A percentile compares a stretch with the other conserved stretches of the same genome.
Evolutionary conservation across 2,113 vertebrate genomes (phyloP).

Genomic region (Oncorhynchus nerka): DNA sequence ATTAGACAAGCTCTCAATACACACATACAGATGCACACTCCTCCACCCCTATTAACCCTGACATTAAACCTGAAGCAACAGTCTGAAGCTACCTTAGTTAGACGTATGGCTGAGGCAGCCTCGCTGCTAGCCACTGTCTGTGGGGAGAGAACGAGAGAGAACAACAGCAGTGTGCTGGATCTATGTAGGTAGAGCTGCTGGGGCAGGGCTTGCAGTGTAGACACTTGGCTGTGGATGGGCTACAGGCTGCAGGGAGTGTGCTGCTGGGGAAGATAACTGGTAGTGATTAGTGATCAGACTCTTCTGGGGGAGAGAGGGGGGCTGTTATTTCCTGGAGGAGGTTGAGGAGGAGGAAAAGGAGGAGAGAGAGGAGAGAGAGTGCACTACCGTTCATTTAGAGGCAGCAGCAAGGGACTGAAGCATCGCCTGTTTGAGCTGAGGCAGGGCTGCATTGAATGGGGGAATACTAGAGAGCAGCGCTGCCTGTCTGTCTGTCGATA

Average conservation of each 20-base stretch:
- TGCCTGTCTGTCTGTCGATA: neutral
- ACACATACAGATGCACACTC: neutral
- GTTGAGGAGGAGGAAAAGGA: constrained; percentile 27
- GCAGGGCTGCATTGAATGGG: constrained; percentile 55
- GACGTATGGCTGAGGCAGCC: neutral
- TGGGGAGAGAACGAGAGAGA: constrained; percentile 3
- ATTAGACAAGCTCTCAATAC: too few species aligned
- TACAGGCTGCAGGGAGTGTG: neutral
- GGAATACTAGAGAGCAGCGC: constrained; percentile 45
- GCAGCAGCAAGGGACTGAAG: constrained; percentile 39
- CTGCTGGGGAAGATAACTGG: constrained; percentile 2
- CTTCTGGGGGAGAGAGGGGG: constrained; percentile 31
- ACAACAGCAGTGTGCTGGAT: neutral
- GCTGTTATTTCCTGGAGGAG: constrained; percentile 35
- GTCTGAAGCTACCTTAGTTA: neutral
- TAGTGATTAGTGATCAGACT: constrained; percentile 37
- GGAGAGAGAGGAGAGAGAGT: constrained; percentile 27
- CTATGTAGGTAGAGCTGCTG: neutral
- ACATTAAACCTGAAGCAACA: neutral
- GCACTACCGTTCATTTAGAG: constrained; percentile 48
- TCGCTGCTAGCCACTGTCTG: neutral
- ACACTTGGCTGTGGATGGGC: constrained; percentile 25
- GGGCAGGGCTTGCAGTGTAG: neutral
- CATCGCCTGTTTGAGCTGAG: constrained; percentile 47
- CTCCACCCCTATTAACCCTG: too few species aligned